A percentile compares a stretch with the other conserved stretches of the same genome.
Conservation (phyloP, 1,140 invertebrate genomes). For the Drosophila persimilis region DNA sequence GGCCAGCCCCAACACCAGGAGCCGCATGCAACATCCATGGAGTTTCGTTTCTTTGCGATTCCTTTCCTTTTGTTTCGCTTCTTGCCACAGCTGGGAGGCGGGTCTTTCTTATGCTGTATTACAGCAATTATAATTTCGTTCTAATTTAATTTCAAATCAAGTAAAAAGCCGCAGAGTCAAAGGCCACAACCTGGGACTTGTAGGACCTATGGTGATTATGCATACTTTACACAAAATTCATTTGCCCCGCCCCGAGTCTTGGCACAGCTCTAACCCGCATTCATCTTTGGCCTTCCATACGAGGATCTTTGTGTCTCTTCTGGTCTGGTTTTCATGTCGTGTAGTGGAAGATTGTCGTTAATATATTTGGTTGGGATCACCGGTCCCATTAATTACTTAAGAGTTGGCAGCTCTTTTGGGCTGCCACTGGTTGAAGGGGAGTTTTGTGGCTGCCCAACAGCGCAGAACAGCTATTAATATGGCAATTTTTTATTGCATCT, state of each 20-base stretch:
- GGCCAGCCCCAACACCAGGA: conserved; percentile 51
- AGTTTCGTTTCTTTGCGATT: neutral
- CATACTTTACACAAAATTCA: conserved; percentile 19
- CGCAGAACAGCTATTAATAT: conserved; percentile 47
- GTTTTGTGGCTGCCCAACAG: conserved; percentile 34
- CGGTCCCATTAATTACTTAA: conserved; percentile 25
- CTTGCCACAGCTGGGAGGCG: conserved; percentile 8
- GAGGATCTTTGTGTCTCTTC: no score
- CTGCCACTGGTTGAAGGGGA: neutral
- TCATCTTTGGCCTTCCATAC: neutral
- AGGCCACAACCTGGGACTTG: conserved; percentile 19
- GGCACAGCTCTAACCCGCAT: neutral
- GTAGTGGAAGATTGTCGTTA: neutral
- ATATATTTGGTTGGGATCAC: conserved; percentile 7
- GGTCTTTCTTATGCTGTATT: conserved; percentile 15
- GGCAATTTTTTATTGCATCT: conserved; percentile 18
- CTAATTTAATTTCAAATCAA: conserved; percentile 73
- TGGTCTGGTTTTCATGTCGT: no score
- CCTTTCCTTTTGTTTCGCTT: conserved; percentile 3
- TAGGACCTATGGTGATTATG: conserved; percentile 35
- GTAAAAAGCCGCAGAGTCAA: conserved; percentile 36
- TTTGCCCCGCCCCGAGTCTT: conserved; percentile 14
- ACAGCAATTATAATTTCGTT: conserved; percentile 66
- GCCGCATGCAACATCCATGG: conserved; percentile 51
- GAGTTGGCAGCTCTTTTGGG: conserved; percentile 3